Conservation (phyloP, 2,888 invertebrate species). For the Syrista parreyssii region DNA sequence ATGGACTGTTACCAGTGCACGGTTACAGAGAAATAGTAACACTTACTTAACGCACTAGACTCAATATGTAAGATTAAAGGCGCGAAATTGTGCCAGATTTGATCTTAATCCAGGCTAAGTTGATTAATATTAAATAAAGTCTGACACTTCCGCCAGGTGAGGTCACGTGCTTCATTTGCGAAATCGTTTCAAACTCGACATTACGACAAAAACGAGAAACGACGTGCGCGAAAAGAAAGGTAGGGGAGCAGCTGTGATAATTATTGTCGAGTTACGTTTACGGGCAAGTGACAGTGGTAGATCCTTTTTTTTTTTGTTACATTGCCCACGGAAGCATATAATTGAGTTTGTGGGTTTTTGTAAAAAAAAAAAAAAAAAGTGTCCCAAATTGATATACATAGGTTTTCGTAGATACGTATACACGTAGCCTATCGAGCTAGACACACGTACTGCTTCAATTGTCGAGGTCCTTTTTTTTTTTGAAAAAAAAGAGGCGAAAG, state of each 20-base stretch:
- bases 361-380: not conserved
- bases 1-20: not conserved
- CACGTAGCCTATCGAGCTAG: not conserved
- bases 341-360: not conserved
- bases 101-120: not conserved
- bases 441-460: not conserved
- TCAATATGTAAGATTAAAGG: not conserved
- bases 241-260: not conserved
- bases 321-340: not conserved
- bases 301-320: not conserved
- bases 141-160: not conserved
- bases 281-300: not conserved
- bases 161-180: not conserved
- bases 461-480: too few relatives aligned
- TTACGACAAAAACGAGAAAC: not conserved
- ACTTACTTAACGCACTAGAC: not conserved
- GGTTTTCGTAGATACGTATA: not conserved
- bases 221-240: not conserved
- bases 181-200: not conserved
- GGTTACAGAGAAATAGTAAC: not conserved
- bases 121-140: not conserved
- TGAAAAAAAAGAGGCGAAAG: not conserved
- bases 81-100: not conserved
- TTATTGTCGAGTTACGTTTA: not conserved
- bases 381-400: not conserved